Evolutionary conservation across 2,113 vertebrate species (phyloP).

Genomic region (Tenrec ecaudatus): DNA sequence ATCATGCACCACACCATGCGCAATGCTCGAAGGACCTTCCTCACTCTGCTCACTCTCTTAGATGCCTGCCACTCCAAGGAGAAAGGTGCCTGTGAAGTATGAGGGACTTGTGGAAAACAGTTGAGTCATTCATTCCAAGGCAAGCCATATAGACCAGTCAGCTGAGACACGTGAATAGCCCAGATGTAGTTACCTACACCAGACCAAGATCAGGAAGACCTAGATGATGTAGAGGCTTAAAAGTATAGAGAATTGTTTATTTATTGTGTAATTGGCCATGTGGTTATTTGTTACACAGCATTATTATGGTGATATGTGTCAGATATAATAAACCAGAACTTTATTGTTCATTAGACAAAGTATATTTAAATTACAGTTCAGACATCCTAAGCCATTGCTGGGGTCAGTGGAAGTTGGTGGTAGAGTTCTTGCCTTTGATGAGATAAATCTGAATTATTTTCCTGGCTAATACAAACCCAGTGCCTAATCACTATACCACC

Average conservation of each 20-base stretch:
- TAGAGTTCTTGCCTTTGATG: neutral
- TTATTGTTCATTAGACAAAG: neutral
- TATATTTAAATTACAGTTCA: neutral
- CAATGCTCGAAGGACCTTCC: neutral
- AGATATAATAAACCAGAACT: neutral
- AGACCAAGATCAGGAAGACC: neutral
- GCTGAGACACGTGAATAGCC: neutral
- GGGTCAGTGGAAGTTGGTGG: neutral
- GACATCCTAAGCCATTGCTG: neutral
- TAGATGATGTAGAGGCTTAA: neutral
- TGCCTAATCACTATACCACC: too few species aligned
- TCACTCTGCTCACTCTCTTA: neutral
- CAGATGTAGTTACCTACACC: neutral
- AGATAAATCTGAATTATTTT: neutral
- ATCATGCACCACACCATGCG: neutral
- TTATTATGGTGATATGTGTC: neutral
- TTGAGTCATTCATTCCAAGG: neutral
- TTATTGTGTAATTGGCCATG: neutral
- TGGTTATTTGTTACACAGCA: neutral
- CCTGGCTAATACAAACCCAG: neutral
- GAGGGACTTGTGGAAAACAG: neutral
- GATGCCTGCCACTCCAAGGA: neutral
- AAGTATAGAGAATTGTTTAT: neutral
- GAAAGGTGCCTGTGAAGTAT: neutral
- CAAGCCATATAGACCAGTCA: neutral